Evolutionary conservation across 2,113 vertebrate genomes (phyloP), one percentile per base, ranked within the genome.

Genomic region (Nestor notabilis): DNA sequence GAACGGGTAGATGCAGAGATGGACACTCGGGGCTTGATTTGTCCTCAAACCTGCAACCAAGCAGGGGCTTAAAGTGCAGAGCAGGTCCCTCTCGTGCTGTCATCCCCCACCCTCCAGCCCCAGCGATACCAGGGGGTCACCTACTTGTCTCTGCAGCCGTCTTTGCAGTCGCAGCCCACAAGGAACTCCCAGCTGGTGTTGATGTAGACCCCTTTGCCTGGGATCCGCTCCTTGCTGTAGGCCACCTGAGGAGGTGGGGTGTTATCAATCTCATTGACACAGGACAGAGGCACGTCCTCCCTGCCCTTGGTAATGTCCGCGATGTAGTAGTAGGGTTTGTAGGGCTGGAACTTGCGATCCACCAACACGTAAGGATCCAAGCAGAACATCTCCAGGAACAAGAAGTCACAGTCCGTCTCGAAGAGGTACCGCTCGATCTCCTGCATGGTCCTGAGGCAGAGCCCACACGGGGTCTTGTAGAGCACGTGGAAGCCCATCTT

Each of bases 351-450:
- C 78, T 99, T 99, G 2, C 99, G 98, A 70, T 99, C 99, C 89
- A 99, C 99, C 68, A 99, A 98, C 86, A 99, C 99, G 10, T 99
- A 99, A 0, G 99, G 99, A 55, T 99, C 99, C 50, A 99, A 94
- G 96, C 99, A 99, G 97, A 99, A 99, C 99, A 99, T 99, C 97
- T 99, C 99, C 92, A 99, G 96, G 97, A 99, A 99, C 10, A 99
- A 98, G 94, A 99, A 99, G 97, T 99, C 99, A 17, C 99, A 99
- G 90, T 95, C 96, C 0, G 99, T 99, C 97, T 99, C 99, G 39
- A 99, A 99, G 56, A 99, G 98, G 98, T 99, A 99, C 8, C 98
- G 98, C 90, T 99, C 99, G n/a, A 99, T 99, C 97, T 99, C 99
- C 3, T 77, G 96, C 99, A 99, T 99, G 98, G 98, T 99, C 12